Evolutionary conservation across 2,888 invertebrate genomes (phyloP), one percentile per base, ranked within the genome.

Genomic region (Limnephilus marmoratus): DNA sequence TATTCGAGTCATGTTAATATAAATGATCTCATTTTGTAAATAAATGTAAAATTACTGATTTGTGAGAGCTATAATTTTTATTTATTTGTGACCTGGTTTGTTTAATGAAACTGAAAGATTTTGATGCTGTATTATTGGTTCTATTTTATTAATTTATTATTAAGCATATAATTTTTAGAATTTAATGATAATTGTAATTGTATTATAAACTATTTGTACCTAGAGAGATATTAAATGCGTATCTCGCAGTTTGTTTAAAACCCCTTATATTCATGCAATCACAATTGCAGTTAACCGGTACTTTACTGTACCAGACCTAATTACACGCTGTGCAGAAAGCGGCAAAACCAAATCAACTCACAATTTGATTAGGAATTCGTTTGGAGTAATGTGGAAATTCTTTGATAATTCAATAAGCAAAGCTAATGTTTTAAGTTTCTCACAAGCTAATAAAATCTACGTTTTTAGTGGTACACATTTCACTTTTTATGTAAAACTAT

Each of bases 11-110:
- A 89, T 89, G 80, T 89, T 89, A 80, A 41, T 89, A 81, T 81
- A 80, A 89, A 53, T 91, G 91, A 91, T 91, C 91, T 91, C 91
- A 86, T 80, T 80, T 37, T 91, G 85, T 91, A 91, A 91, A 91
- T 91, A 86, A 53, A 91, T 81, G 68, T 89, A 80, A 41, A 80
- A 80, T 89, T 80, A 89, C 29, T 18, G 49, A 68, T 68, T 68
- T 68, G n/a, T 24, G 80, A 81, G 88, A 89, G 88, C 80, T 80
- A 89, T 89, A 68, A 89, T 68, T 68, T 68, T 68, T 80, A 89
- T 87, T 87, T 87, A 87, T 87, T 87, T 87, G 85, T 87, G 68
- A 87, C 49, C n/a, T 53, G 87, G 49, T 87, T 31, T 49, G 13
- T 87, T 45, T 87, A 87, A 53, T 29, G 53, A 49, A 87, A 68